Base-by-base conservation (phyloP, 2,797 vertebrate species). In the Melanotaenia nigrans region DNA sequence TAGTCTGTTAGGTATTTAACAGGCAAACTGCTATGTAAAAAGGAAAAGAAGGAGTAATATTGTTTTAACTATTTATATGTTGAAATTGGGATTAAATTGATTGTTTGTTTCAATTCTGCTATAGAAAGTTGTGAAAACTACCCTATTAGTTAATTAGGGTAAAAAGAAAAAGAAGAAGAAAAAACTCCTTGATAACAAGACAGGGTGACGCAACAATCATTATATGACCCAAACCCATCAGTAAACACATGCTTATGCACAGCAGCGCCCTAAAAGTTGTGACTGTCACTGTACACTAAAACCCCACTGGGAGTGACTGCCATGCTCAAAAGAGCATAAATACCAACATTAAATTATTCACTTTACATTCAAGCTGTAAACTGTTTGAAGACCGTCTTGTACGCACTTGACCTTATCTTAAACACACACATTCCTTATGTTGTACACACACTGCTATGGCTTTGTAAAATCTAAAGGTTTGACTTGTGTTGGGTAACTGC, bases 371-470 rank as follows among this genome's bases (percentile, higher is more conserved):
- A 78, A 62, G 25, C 62, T 82, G 73, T 80, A 77, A 67, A 66
- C 74, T 78, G 62, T 75, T 13, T 60, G 62, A 24, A 2, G 73
- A 73, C 83, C 67, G 81, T 84, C 75, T 53, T 63, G 25, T 87
- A 61, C 75, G 63, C 64, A 42, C 20, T 76, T 88, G 56, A 86
- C 76, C 87, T 88, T 89, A 88, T 90, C 78, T 86, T 67, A 68
- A 64, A 71, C 49, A 7, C 57, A 68, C 47, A 85, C 85, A 77
- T 63, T 73, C 75, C 68, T 65, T 32, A 8, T 4, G 5, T 57
- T 68, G 59, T 45, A 58, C 49, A 82, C 69, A 71, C 69, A 63
- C 78, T 53, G 51, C 13, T 28, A 14, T 71, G 40, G 73, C 64
- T 75, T 78, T 40, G 72, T 12, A 47, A 84, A 82, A 79, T 84